Percentiles rank a stretch among this genome's conserved stretches.
Conservation (phyloP, 1,140 invertebrate genomes). For the Diplogasteroides magnus region DNA sequence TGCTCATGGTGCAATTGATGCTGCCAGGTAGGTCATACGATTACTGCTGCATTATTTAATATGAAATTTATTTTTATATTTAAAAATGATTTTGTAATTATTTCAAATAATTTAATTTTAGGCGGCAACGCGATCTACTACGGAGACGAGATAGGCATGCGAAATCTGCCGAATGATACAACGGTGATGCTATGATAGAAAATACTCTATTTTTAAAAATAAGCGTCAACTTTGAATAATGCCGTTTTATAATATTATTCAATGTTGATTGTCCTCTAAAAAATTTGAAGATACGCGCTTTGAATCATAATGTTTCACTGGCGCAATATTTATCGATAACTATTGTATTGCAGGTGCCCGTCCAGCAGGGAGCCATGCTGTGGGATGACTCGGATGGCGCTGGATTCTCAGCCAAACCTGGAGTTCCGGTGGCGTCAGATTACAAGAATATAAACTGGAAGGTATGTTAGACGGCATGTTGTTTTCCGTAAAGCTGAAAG, state of each 20-base stretch:
- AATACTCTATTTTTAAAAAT: background rate
- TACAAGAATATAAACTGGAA: slow-evolving; percentile 34
- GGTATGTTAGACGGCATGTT: slow-evolving; percentile 10
- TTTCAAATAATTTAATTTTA: too few species aligned
- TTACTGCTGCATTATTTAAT: too few species aligned
- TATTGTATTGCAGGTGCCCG: slow-evolving; percentile 14
- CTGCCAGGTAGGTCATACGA: slow-evolving; percentile 35
- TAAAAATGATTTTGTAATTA: too few species aligned
- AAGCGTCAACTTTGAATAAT: background rate
- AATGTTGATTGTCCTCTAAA: background rate
- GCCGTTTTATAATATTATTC: background rate
- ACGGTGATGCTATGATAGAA: slow-evolving; percentile 8
- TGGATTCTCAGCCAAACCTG: slow-evolving; percentile 20
- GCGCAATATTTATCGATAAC: background rate
- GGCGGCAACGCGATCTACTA: slow-evolving; percentile 36
- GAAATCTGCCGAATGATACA: slow-evolving; percentile 31
- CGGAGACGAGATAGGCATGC: slow-evolving; percentile 39
- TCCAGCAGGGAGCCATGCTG: slow-evolving; percentile 32
- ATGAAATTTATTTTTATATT: too few species aligned
- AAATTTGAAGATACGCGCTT: too few species aligned
- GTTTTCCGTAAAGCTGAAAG: background rate
- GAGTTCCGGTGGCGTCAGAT: slow-evolving; percentile 21
- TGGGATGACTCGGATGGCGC: slow-evolving; percentile 23
- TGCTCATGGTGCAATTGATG: slow-evolving; percentile 31
- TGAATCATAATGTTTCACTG: too few species aligned